phyloP scores from a whole-genome alignment of 1,140 invertebrate species.

The Lethocerus indicus region DNA sequence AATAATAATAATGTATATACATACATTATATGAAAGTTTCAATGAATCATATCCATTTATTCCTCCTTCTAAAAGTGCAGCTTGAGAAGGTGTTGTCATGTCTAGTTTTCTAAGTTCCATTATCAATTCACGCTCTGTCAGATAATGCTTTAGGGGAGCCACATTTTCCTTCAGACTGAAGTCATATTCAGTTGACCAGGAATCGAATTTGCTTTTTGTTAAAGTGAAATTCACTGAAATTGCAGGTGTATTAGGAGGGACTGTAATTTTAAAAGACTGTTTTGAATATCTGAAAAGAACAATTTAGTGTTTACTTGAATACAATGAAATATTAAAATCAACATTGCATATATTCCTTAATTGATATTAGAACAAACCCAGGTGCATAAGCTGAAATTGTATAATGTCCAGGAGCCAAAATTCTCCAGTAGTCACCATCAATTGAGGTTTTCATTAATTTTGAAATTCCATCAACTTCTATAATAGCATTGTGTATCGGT shows the following conservation, averaged over 20 bases:
- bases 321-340: neutral
- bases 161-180: conserved; percentile 39
- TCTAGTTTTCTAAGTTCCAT: conserved; percentile 42
- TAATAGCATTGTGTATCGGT: conserved; percentile 51
- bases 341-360: neutral
- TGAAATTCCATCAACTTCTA: conserved; percentile 51
- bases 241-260: conserved; percentile 35
- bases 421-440: conserved; percentile 84
- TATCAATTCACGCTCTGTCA: conserved; percentile 43
- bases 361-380: conserved; percentile 28
- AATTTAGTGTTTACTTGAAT: conserved; percentile 6
- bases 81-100: conserved; percentile 36
- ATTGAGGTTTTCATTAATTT: conserved; percentile 48
- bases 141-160: conserved; percentile 31
- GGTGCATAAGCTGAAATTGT: conserved; percentile 53
- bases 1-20: conserved; percentile 3
- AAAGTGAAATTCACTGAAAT: conserved; percentile 61
- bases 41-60: neutral
- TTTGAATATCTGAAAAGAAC: conserved; percentile 39
- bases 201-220: conserved; percentile 48
- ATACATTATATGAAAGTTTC: neutral
- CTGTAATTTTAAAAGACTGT: conserved; percentile 36
- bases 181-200: conserved; percentile 65
- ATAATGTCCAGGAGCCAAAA: conserved; percentile 77
- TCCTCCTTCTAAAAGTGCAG: conserved; percentile 30